These are phyloP conservation scores for Melitaea cinxia DNA, from an alignment of 1,140 invertebrate species.

Conservation along the genomic window DNA sequence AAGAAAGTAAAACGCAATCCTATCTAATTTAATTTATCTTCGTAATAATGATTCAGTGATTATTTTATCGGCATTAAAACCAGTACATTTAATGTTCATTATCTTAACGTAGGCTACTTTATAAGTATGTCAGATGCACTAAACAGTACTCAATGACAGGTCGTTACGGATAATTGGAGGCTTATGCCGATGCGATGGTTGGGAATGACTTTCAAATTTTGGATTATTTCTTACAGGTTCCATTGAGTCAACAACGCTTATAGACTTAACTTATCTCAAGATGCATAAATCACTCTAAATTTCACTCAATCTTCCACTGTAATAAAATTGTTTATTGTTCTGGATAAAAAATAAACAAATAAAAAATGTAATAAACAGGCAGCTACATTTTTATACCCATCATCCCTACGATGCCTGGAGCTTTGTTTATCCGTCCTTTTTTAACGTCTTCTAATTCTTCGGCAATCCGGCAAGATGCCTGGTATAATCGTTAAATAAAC, in stretches of 20 bases:
- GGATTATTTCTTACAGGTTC: conserved; percentile 33
- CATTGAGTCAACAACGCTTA: conserved; percentile 11
- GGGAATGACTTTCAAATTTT: conserved; percentile 39
- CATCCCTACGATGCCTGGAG: too few relatives aligned
- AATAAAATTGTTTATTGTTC: neutral
- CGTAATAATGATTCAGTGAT: neutral
- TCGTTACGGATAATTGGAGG: conserved; percentile 50
- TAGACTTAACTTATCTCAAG: conserved; percentile 2
- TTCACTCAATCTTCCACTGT: neutral
- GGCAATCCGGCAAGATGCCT: too few relatives aligned
- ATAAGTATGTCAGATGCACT: conserved; percentile 14
- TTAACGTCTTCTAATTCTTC: too few relatives aligned
- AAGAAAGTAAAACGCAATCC: neutral
- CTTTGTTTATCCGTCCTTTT: too few relatives aligned
- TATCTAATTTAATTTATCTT: conserved; percentile 3
- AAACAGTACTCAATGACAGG: conserved; percentile 27
- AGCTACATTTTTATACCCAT: neutral
- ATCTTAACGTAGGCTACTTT: conserved; percentile 21
- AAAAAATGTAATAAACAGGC: too few relatives aligned
- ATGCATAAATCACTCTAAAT: conserved; percentile 4
- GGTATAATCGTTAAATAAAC: too few relatives aligned
- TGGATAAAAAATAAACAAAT: neutral
- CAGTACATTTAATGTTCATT: neutral
- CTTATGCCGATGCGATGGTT: conserved; percentile 4
- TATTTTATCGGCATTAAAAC: neutral